Evolutionary conservation across 2,113 vertebrate genomes (phyloP).

Genomic region (Tretioscincus oriximinensis): DNA sequence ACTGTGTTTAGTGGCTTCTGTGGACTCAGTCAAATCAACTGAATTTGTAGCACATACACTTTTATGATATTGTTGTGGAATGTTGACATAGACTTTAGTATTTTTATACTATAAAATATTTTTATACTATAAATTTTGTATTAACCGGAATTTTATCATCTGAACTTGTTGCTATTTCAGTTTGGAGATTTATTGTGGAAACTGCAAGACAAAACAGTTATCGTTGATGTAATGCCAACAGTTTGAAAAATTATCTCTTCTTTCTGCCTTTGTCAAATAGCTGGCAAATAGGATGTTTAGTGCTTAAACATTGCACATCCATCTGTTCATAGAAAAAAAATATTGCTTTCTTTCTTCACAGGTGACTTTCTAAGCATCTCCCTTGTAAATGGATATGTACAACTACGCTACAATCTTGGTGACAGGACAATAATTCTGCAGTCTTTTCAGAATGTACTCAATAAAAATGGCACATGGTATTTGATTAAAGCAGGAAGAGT

Average conservation of each 20-base stretch:
- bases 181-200: too few species aligned
- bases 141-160: too few species aligned
- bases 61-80: too few species aligned
- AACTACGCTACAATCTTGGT: conserved; percentile 83
- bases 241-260: background rate
- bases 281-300: background rate
- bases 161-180: too few species aligned
- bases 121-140: too few species aligned
- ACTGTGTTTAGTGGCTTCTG: too few species aligned
- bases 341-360: conserved; percentile 49
- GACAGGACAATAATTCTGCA: conserved; percentile 74
- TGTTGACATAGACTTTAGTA: too few species aligned
- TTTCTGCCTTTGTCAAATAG: background rate
- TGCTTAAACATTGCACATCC: background rate
- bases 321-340: background rate
- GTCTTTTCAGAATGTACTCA: conserved; percentile 62
- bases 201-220: too few species aligned
- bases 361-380: conserved; percentile 88
- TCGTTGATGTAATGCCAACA: background rate
- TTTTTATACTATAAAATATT: too few species aligned
- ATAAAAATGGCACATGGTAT: conserved; percentile 73
- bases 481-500: conserved; percentile 73
- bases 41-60: too few species aligned
- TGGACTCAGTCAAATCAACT: too few species aligned
- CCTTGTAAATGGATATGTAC: conserved; percentile 74